These are phyloP conservation scores for Seira sanloemensis DNA, from an alignment of 2,888 invertebrate genomes.

Conservation along the genomic window DNA sequence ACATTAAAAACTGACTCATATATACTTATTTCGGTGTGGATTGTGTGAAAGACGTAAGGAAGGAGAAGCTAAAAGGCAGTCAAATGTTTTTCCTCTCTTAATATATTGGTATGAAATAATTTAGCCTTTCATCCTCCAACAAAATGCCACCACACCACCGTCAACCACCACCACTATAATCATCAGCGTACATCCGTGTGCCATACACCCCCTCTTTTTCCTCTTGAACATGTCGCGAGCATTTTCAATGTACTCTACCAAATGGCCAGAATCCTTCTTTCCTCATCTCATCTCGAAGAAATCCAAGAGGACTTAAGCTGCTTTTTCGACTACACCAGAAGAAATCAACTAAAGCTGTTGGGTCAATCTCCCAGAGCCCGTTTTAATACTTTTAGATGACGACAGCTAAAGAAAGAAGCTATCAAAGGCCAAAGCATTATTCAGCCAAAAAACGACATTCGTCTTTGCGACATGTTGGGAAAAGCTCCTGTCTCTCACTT, in stretches of 20 bases:
- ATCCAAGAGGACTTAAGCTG: conserved; percentile 53
- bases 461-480: conserved; percentile 8
- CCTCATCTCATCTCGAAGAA: conserved; percentile 32
- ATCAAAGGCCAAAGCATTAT: conserved; percentile 28
- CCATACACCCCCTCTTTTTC: neutral
- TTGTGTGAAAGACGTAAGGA: conserved; percentile 13
- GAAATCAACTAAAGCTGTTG: conserved; percentile 47
- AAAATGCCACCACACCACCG: conserved; percentile 7
- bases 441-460: neutral
- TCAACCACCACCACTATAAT: conserved; percentile 26
- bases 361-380: conserved; percentile 42
- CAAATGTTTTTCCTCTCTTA: conserved; percentile 14
- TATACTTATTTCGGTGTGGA: conserved; percentile 1
- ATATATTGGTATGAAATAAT: conserved; percentile 48
- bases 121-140: conserved; percentile 25
- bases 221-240: neutral
- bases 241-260: neutral
- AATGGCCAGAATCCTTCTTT: conserved; percentile 21
- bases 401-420: conserved; percentile 28
- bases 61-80: conserved; percentile 10
- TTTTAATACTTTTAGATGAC: conserved; percentile 54
- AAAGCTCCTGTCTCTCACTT: too few relatives aligned
- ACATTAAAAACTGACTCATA: conserved; percentile 16
- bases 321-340: conserved; percentile 42
- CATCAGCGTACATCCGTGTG: conserved; percentile 7